These are phyloP conservation scores for Thalassarche chlororhynchos DNA, from an alignment of 2,113 vertebrate species.

Conservation along the genomic window DNA sequence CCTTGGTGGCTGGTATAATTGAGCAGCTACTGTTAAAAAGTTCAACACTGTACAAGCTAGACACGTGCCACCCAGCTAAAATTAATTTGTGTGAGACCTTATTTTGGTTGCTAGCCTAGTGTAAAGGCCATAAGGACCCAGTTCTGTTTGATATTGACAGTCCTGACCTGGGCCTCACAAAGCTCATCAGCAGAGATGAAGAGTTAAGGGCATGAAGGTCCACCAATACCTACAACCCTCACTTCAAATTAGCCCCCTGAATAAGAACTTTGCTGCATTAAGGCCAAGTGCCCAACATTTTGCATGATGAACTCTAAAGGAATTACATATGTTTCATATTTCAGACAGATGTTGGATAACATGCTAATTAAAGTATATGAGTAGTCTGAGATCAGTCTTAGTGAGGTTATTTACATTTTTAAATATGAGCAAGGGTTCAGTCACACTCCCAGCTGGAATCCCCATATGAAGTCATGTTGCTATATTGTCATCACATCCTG, in stretches of 20 bases:
- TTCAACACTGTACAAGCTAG: background rate
- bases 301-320: background rate
- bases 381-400: background rate
- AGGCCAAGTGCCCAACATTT: background rate
- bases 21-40: background rate
- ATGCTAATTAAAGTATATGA: background rate
- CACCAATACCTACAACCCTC: background rate
- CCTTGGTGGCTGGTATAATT: background rate
- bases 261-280: background rate
- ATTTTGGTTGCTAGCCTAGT: background rate
- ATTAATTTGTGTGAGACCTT: background rate
- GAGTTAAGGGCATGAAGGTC: background rate
- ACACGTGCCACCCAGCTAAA: background rate
- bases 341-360: background rate
- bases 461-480: background rate
- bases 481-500: background rate
- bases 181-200: background rate
- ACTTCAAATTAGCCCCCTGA: background rate
- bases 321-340: background rate
- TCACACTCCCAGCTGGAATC: background rate
- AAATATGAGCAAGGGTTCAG: background rate
- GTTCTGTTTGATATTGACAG: background rate
- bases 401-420: slow-evolving; percentile 8
- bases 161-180: background rate
- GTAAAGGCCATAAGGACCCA: background rate